phyloP scores from a whole-genome alignment of 2,797 vertebrate species.

The Mormyrops attenuatus region DNA sequence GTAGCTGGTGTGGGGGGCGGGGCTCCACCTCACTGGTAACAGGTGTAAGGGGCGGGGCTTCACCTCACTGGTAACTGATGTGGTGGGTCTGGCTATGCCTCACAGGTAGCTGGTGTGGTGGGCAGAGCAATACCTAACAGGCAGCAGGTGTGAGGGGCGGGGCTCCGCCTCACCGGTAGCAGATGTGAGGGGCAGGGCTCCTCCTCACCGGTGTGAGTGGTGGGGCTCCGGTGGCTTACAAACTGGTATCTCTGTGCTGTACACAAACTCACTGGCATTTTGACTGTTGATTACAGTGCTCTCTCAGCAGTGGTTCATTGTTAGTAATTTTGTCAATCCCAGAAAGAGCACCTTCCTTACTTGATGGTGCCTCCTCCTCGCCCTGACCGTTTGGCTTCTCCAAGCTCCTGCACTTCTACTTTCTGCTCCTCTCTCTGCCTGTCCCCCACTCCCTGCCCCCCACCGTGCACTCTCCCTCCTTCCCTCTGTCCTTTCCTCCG shows the following conservation, averaged over 20 bases:
- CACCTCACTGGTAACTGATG: too few species aligned
- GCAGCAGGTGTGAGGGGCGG: not conserved
- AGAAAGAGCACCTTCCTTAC: not conserved
- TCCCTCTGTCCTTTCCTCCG: slow-evolving; percentile 37
- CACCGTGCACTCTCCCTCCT: slow-evolving; percentile 20
- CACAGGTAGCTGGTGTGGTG: not conserved
- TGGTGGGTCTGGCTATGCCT: not conserved
- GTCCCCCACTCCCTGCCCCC: not conserved
- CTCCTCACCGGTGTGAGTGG: too few species aligned
- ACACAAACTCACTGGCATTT: not conserved
- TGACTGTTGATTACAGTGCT: not conserved
- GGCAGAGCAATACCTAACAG: rapidly evolving
- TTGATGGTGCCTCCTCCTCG: not conserved
- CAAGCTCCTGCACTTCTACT: not conserved
- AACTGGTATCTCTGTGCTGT: not conserved
- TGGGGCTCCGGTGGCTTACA: not conserved
- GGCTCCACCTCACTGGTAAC: too few species aligned
- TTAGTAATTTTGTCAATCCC: not conserved
- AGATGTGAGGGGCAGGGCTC: not conserved
- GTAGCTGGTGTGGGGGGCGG: too few species aligned
- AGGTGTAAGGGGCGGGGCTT: too few species aligned
- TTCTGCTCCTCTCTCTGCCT: slow-evolving; percentile 48
- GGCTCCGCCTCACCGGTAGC: not conserved
- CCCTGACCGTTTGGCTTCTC: not conserved
- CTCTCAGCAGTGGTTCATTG: not conserved